Percentiles rank a stretch among this genome's conserved stretches.
Evolutionary conservation across 2,113 vertebrate species (phyloP).

Genomic region (Eurystomus gularis): DNA sequence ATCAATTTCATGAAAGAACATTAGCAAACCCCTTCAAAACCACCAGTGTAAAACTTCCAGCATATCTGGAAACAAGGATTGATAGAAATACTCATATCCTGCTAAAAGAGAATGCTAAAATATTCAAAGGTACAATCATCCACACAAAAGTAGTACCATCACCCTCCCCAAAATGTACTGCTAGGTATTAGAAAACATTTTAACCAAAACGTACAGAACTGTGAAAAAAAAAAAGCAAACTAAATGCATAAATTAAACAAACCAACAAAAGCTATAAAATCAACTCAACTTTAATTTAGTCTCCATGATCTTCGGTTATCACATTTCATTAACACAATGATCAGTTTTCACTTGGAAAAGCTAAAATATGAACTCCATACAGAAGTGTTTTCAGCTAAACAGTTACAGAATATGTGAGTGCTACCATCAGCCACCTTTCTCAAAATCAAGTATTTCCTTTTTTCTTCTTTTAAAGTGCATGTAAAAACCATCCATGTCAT

Average conservation of each 20-base stretch:
- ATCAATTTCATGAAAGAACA: background rate
- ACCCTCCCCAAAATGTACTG: background rate
- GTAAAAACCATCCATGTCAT: background rate
- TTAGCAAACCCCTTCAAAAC: background rate
- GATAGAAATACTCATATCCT: background rate
- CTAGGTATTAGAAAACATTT: conserved; percentile 20
- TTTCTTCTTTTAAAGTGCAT: background rate
- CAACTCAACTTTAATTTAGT: conserved; percentile 27
- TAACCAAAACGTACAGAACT: background rate
- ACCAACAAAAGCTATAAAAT: background rate
- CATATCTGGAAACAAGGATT: background rate
- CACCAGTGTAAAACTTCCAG: background rate
- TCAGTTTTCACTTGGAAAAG: background rate
- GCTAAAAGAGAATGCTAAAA: background rate
- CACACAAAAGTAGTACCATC: background rate
- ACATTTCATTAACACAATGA: conserved; percentile 32
- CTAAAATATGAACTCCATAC: background rate
- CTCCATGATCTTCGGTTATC: conserved; percentile 52
- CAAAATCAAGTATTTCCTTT: background rate
- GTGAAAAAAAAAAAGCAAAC: conserved; percentile 53
- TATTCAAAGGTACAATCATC: background rate
- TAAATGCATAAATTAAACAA: conserved; percentile 38
- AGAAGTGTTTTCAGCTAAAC: background rate
- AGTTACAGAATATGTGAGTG: background rate
- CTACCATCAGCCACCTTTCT: background rate